A percentile compares a stretch with the other conserved stretches of the same genome.
These are phyloP conservation scores for Netta rufina DNA, from an alignment of 2,797 vertebrate genomes.

Conservation along the genomic window DNA sequence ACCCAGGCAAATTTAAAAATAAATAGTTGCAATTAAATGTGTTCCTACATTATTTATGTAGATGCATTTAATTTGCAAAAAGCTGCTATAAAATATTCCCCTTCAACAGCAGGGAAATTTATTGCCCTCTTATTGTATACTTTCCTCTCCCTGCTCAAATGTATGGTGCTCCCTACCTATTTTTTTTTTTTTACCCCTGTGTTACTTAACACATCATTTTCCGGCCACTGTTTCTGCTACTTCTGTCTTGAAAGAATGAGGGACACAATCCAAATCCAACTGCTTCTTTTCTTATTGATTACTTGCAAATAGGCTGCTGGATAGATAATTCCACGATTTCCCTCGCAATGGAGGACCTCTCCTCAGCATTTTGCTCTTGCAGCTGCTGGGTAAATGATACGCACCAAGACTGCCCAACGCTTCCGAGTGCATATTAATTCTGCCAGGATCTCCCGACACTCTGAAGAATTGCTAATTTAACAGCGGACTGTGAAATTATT, in stretches of 20 bases:
- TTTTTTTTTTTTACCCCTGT: not conserved
- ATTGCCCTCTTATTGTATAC: constrained; percentile 39
- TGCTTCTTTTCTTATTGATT: constrained; percentile 14
- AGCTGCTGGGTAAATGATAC: constrained; percentile 36
- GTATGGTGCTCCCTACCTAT: not conserved
- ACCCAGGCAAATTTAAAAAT: constrained; percentile 49
- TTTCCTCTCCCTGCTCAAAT: constrained; percentile 6
- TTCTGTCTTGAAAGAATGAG: constrained; percentile 8
- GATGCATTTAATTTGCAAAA: constrained; percentile 58
- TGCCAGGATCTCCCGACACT: constrained; percentile 32
- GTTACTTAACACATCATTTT: constrained; percentile 35
- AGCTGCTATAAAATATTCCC: constrained; percentile 46
- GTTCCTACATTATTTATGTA: constrained; percentile 41
- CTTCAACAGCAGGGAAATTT: constrained; percentile 30
- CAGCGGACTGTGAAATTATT: constrained; percentile 61
- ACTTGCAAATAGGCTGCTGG: constrained; percentile 24
- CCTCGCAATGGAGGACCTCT: not conserved
- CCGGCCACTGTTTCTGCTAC: constrained; percentile 10
- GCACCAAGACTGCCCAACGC: constrained; percentile 10
- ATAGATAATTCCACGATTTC: constrained; percentile 32
- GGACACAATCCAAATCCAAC: constrained; percentile 32
- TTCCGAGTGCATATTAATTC: constrained; percentile 45
- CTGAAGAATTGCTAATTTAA: constrained; percentile 65
- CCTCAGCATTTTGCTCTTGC: constrained; percentile 33
- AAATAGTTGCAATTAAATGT: constrained; percentile 61